phyloP scores from a whole-genome alignment of 2,113 vertebrate species.

The Boulengeromyrus knoepffleri region DNA sequence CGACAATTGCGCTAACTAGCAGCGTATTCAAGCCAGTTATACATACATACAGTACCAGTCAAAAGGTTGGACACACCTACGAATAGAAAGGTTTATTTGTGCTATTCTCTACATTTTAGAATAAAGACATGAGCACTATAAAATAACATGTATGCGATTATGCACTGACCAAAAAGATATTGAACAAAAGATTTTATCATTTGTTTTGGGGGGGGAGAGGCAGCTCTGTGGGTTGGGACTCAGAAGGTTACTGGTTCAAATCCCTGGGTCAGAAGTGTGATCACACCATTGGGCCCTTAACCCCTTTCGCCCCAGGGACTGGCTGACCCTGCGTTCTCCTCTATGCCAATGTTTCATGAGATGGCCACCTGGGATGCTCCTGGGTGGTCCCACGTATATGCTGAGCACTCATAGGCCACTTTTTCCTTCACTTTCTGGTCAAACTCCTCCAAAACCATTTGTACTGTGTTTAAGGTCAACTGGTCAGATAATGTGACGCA shows the following conservation, averaged over 20 bases:
- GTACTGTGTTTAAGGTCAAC: not conserved
- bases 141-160: not conserved
- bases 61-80: not conserved
- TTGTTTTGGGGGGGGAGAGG: not conserved
- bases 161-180: not conserved
- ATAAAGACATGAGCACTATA: not conserved
- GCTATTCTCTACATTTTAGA: not conserved
- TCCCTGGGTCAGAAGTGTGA: not conserved
- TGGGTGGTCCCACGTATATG: not conserved
- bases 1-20: not conserved
- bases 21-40: not conserved
- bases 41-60: not conserved
- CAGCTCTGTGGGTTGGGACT: not conserved
- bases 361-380: not conserved
- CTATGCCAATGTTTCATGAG: not conserved
- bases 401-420: not conserved
- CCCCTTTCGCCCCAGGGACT: not conserved
- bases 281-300: not conserved
- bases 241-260: not conserved
- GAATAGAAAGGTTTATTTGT: not conserved
- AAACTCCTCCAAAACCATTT: not conserved
- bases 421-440: not conserved
- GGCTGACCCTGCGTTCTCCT: not conserved
- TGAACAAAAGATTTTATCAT: not conserved
- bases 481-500: not conserved